phyloP scores from a whole-genome alignment of 2,113 vertebrate genomes.

The Tupaia tana region DNA sequence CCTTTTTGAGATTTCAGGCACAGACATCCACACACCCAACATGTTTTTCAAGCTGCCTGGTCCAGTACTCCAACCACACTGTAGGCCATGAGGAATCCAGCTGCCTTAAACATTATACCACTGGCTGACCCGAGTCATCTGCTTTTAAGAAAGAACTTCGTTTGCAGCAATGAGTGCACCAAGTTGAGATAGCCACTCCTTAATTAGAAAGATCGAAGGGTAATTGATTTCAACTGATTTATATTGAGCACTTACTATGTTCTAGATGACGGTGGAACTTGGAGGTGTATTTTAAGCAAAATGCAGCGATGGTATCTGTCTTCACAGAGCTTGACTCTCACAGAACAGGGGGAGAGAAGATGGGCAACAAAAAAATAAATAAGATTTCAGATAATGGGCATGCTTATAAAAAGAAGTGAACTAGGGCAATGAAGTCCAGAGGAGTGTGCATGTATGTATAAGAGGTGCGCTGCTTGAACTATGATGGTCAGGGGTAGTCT shows the following conservation, averaged over 20 bases:
- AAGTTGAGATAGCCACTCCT: neutral
- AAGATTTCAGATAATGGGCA: neutral
- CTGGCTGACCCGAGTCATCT: too few species aligned
- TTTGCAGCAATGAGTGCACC: neutral
- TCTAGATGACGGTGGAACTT: neutral
- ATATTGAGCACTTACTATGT: neutral
- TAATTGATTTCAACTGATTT: neutral
- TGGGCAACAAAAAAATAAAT: neutral
- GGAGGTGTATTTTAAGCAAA: neutral
- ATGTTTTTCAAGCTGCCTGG: too few species aligned
- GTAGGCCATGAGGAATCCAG: too few species aligned
- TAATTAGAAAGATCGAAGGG: neutral
- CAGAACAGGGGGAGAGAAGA: neutral
- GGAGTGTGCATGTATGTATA: neutral
- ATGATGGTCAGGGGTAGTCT: neutral
- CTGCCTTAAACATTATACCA: too few species aligned
- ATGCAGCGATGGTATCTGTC: neutral
- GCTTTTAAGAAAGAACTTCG: neutral
- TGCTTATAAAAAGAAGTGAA: neutral
- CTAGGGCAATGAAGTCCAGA: neutral
- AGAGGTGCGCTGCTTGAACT: rapidly evolving
- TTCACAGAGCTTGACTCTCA: neutral
- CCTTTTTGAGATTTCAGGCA: too few species aligned
- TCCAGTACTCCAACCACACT: too few species aligned
- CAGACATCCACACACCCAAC: too few species aligned